Percentiles rank a stretch among this genome's conserved stretches.
These are phyloP conservation scores for Bombus picipes DNA, from an alignment of 1,140 invertebrate genomes.

Conservation along the genomic window DNA sequence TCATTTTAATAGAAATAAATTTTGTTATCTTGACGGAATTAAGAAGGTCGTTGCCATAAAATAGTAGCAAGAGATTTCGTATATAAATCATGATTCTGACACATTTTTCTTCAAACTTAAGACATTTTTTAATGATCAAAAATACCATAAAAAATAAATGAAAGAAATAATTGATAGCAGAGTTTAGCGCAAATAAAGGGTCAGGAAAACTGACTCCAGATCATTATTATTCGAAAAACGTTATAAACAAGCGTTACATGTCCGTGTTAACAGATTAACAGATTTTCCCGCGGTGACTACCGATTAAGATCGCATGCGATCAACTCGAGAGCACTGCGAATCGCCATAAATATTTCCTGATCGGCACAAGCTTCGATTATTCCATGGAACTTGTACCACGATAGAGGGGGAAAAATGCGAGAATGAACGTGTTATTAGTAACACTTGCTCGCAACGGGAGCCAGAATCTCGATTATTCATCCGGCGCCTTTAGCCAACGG, in stretches of 20 bases:
- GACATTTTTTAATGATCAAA: too few relatives aligned
- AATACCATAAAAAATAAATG: not conserved
- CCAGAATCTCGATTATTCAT: slow-evolving; percentile 35
- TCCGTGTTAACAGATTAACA: slow-evolving; percentile 8
- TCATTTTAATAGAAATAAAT: too few relatives aligned
- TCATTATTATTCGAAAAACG: not conserved
- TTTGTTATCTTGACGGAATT: too few relatives aligned
- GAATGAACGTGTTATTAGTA: slow-evolving; percentile 18
- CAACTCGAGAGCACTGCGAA: not conserved
- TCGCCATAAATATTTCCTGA: slow-evolving; percentile 15
- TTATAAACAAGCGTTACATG: not conserved
- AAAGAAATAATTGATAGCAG: not conserved
- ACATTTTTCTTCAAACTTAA: too few relatives aligned
- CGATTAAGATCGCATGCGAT: slow-evolving; percentile 14
- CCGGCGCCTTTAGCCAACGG: not conserved
- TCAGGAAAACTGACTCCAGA: not conserved
- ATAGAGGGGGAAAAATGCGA: not conserved
- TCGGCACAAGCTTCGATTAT: not conserved
- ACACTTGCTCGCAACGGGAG: slow-evolving; percentile 26
- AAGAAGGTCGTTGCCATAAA: too few relatives aligned
- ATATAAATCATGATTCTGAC: too few relatives aligned
- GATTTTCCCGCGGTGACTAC: not conserved
- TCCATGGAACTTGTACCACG: not conserved
- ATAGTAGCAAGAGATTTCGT: too few relatives aligned
- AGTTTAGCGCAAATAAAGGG: too few relatives aligned